Evolutionary conservation across 2,888 invertebrate species (phyloP), one percentile per base, ranked within the genome.

Genomic region (Hydrotaea diabolus): DNA sequence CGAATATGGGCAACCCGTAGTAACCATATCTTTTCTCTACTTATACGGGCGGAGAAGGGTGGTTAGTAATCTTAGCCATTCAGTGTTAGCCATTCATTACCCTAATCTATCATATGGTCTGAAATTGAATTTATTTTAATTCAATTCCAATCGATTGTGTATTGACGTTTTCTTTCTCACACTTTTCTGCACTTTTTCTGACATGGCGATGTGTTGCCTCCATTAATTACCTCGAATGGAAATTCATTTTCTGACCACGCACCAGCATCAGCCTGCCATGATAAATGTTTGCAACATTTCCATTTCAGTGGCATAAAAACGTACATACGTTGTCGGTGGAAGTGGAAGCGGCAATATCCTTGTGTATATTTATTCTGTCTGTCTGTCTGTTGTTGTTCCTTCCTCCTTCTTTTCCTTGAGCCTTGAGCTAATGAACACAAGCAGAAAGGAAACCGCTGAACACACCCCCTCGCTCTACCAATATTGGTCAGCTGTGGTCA

Each of bases 171-270:
- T 36, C 31, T 31, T n/a, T 62, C 23, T 62, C 62, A 36, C n/a
- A 15, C 3, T 62, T 9, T 62, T n/a, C 62, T 26, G 17, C 31
- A 31, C 5, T 36, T 36, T 15, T 31, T 62, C 31, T 23, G 4
- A 1, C 1, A 7, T 62, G 23, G 31, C 31, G 1, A 21, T 21
- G 17, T 62, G 62, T 36, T 23, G n/a, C 62, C 31, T 15, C 17
- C 31, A 62, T 62, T 62, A 62, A 62, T 62, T 62, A 62, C 62
- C 62, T 31, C n/a, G n/a, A 15, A 62, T 62, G 62, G 62, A 15
- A 59, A 49, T 49, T n/a, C 49, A 43, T 43, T 43, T 49, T 15
- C 49, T 49, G 31, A 26, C 23, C 59, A 59, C 23, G 17, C 19
- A 9, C 23, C 21, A 26, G 4, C 59, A 21, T 2, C 57, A 23